Evolutionary conservation across 1,140 invertebrate genomes (phyloP).

Genomic region (Brachionus paranguensis): DNA sequence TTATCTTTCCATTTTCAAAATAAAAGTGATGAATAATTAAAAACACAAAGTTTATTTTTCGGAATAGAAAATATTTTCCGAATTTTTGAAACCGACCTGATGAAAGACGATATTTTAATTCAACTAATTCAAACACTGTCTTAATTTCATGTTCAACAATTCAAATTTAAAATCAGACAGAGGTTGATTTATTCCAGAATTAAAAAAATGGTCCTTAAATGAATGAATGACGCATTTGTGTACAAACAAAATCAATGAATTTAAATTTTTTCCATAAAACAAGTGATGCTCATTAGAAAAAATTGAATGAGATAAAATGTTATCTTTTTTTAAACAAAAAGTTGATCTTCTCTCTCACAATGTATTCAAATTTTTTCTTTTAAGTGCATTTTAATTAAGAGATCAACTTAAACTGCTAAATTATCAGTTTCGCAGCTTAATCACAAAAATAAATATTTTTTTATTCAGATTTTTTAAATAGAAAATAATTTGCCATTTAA

Average conservation of each 20-base stretch:
- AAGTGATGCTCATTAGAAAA: background rate
- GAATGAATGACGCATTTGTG: background rate
- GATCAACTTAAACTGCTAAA: slow-evolving; percentile 28
- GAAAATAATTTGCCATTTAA: slow-evolving; percentile 3
- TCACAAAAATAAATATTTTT: slow-evolving; percentile 19
- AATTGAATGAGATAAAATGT: background rate
- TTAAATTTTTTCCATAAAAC: background rate
- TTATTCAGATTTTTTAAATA: slow-evolving; percentile 10
- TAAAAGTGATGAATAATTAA: background rate
- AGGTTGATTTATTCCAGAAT: background rate
- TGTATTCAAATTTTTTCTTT: background rate
- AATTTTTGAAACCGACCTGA: background rate
- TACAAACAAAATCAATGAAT: background rate
- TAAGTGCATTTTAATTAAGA: background rate
- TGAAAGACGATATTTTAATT: background rate
- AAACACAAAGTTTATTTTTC: background rate
- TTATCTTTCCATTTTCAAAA: background rate
- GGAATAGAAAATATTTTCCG: background rate
- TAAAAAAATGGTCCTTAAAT: background rate
- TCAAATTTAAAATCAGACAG: background rate
- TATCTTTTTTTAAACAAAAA: background rate
- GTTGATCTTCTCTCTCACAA: background rate
- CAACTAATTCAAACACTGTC: background rate
- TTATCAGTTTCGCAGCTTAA: slow-evolving; percentile 3
- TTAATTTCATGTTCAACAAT: background rate